Evolutionary conservation across 1,140 invertebrate species (phyloP), one percentile per base, ranked within the genome.

Genomic region (Wasmannia auropunctata): DNA sequence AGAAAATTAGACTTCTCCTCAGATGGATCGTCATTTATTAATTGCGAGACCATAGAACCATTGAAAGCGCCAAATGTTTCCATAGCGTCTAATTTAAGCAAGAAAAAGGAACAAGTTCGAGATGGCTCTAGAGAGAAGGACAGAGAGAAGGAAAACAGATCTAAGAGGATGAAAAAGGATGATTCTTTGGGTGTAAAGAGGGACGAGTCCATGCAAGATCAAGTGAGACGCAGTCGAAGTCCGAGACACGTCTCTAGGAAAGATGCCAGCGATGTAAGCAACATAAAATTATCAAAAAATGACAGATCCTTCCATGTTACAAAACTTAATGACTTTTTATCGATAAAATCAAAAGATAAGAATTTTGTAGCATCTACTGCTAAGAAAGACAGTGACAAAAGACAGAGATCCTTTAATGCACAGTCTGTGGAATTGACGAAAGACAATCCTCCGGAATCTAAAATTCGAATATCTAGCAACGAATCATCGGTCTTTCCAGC

Each of bases 41-140:
- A 91, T 65, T 93, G 91, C 46, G 93, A 94, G 58, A 93, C 93
- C 49, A 87, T 95, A 40, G 94, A 95, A 51, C 91, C 93, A 19
- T 46, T 95, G 16, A 94, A 94, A 85, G 91, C 93, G 16, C 92
- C 94, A n/a, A 94, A 95, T 87, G 85, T 94, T 49, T 92, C 92
- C 3, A 93, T 94, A 70, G 85, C 85, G 11, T 92, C 92, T 81
- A 92, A 88, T 92, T 88, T 93, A 4, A 89, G 85, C 7, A 95
- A 94, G 34, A 95, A 95, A 37, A 94, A 95, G 63, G 94, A 94
- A 67, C 88, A 92, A n/a, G 83, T 90, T n/a, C 91, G 93, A 77
- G 94, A 95, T 43, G 93, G 74, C 83, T 94, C 93, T 1, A 92
- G 92, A 69, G 95, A 95, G 75, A 95, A 95, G 46, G 94, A 95